phyloP scores from a whole-genome alignment of 2,113 vertebrate species.

The Rhynchomys soricoides region DNA sequence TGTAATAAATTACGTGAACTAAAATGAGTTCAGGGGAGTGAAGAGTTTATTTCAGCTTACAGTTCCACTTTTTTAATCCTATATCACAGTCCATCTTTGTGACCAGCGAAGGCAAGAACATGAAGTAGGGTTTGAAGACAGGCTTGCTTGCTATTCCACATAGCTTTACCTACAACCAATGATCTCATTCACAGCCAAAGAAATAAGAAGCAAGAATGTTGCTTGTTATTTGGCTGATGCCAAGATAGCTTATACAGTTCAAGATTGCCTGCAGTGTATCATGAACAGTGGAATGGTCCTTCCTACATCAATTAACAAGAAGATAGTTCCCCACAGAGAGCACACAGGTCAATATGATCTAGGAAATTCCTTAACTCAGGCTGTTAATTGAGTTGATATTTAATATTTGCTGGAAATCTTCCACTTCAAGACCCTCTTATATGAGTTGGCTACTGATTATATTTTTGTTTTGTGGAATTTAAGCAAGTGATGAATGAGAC shows the following conservation, averaged over 20 bases:
- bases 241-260: not conserved
- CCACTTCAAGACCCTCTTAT: not conserved
- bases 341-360: no score
- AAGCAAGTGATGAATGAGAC: not conserved
- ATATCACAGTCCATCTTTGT: not conserved
- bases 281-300: no score
- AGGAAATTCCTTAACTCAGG: not conserved
- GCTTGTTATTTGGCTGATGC: not conserved
- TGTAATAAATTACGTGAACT: not conserved
- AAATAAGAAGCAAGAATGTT: not conserved
- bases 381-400: not conserved
- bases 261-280: not conserved
- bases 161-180: not conserved
- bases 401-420: not conserved
- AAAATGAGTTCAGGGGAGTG: not conserved
- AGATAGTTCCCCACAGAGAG: not conserved
- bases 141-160: no score
- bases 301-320: not conserved
- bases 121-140: not conserved
- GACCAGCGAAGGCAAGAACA: not conserved
- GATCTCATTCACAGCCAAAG: not conserved
- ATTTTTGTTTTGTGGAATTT: slow-evolving; percentile 1
- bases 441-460: not conserved
- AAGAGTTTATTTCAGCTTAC: not conserved
- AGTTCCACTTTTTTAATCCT: not conserved